Conservation (phyloP, 2,888 invertebrate genomes). For the Phyllotreta striolata region DNA sequence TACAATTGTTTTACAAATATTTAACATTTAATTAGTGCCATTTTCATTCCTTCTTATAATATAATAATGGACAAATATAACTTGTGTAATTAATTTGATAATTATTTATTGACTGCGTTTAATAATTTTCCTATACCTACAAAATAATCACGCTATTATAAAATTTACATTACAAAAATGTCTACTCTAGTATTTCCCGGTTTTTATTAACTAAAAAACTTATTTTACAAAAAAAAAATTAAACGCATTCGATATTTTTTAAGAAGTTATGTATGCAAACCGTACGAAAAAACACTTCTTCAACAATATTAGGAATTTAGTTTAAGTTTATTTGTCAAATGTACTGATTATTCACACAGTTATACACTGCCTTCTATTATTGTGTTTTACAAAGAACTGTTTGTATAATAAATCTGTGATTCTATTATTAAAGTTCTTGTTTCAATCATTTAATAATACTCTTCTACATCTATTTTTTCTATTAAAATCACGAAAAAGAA, state of each 20-base stretch:
- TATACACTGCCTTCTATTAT: slow-evolving; percentile 51
- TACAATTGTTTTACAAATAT: background rate
- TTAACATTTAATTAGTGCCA: slow-evolving; percentile 9
- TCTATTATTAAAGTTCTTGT: slow-evolving; percentile 46
- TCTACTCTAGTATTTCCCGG: background rate
- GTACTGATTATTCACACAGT: slow-evolving; percentile 46
- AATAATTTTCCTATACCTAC: background rate
- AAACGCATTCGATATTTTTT: background rate
- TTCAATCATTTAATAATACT: too few species aligned
- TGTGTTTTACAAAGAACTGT: slow-evolving; percentile 57
- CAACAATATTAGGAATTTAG: slow-evolving; percentile 4
- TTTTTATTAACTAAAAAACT: background rate
- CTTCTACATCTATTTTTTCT: too few species aligned
- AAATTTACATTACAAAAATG: too few species aligned
- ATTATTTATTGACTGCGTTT: slow-evolving; percentile 7
- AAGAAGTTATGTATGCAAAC: background rate
- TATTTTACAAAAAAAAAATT: too few species aligned
- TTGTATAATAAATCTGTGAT: slow-evolving; percentile 62
- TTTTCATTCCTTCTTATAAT: background rate
- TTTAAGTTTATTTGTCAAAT: slow-evolving; percentile 35
- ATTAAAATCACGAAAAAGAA: too few species aligned
- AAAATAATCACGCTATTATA: background rate
- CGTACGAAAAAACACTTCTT: slow-evolving; percentile 3
- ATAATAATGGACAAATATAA: slow-evolving; percentile 14
- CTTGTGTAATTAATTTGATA: background rate